phyloP scores from a whole-genome alignment of 2,888 invertebrate species.

The Habroteleia sp. region DNA sequence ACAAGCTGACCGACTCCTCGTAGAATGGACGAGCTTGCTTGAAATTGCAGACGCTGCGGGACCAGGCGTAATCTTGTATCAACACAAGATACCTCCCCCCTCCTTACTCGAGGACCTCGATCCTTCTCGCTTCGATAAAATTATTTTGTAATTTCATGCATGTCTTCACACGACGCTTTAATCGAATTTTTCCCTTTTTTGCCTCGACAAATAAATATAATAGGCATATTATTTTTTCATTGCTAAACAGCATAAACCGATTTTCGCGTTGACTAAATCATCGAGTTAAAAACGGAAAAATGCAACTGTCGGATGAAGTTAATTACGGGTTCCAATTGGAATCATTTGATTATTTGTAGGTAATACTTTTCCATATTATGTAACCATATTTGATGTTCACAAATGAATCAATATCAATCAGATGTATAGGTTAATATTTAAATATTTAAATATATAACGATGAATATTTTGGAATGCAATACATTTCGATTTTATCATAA shows the following conservation, averaged over 20 bases:
- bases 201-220: slow-evolving; percentile 21
- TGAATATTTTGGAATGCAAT: no score
- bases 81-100: slow-evolving; percentile 69
- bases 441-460: no score
- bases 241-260: slow-evolving; percentile 15
- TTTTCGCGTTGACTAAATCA: slow-evolving; percentile 25
- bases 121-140: slow-evolving; percentile 54
- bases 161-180: slow-evolving; percentile 49
- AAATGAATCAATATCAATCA: no score
- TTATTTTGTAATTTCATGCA: slow-evolving; percentile 57
- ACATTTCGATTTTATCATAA: no score
- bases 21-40: slow-evolving; percentile 74
- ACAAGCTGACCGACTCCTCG: slow-evolving; percentile 75
- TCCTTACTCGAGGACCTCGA: slow-evolving; percentile 16
- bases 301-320: slow-evolving; percentile 12
- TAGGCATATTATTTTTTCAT: slow-evolving; percentile 22
- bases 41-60: slow-evolving; percentile 74
- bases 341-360: slow-evolving; percentile 33
- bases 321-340: slow-evolving; percentile 27
- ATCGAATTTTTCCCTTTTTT: slow-evolving; percentile 38
- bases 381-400: no score
- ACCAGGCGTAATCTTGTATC: slow-evolving; percentile 73
- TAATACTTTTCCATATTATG: no score
- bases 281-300: slow-evolving; percentile 29
- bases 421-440: no score